Evolutionary conservation across 2,888 invertebrate genomes (phyloP), one percentile per base, ranked within the genome.

Genomic region (Gastrophysa polygoni): DNA sequence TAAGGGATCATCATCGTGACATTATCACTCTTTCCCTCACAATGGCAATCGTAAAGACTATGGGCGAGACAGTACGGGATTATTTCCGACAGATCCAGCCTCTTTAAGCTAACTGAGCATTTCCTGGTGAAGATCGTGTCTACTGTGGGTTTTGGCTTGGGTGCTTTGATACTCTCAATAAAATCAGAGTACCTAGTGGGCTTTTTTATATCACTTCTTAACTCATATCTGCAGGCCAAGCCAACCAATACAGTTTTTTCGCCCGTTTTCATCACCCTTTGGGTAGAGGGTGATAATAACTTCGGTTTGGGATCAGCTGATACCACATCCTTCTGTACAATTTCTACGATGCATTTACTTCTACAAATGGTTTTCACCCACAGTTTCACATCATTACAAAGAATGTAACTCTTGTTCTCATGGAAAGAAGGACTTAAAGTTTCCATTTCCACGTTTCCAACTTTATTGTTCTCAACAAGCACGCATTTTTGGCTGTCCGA

Each of bases 21-120:
- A 10, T 17, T 43, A 44, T 38, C n/a, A 8, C 43, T 43, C 21
- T 2, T 21, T 3, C 86, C 84, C 68, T 84, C 84, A 74, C 90
- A 90, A 76, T 86, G 86, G 77, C 90, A 90, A 73, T 86, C 86
- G 71, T 90, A 89, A 50, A 87, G 76, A 69, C 85, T 82, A 74
- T 91, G 90, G 1, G 85, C 82, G 85, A 89, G 86, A 71, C 90
- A 91, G 83, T 85, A 89, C 0, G 86, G 85, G 63, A 86, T 85
- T 48, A 89, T 74, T 71, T 86, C 63, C 1, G 68, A 57, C 20
- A 73, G 69, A 56, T 71, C 61, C 24, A 71, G 49, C 55, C 67
- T 73, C 1, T 64, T 51, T 46, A 72, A 44, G 20, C 34, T 57
- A 2, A 75, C 70, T 2, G 20, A 16, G 56, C 73, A 73, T 10